phyloP scores from a whole-genome alignment of 2,888 invertebrate species.

The Eulithis testata region DNA sequence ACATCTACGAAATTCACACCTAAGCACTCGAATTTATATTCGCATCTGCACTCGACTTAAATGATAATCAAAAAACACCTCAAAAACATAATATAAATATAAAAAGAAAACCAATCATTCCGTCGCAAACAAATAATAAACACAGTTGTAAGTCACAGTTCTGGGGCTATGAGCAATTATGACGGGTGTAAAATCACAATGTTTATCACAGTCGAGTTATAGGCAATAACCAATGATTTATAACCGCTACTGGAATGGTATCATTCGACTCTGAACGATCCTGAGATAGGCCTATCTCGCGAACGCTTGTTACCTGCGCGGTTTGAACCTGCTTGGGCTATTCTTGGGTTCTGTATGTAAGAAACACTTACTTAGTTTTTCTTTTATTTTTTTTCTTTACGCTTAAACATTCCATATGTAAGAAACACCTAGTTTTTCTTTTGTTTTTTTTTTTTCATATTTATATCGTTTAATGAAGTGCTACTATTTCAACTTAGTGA shows the following conservation, averaged over 20 bases:
- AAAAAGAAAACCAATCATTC: slow-evolving; percentile 2
- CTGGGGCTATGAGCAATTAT: slow-evolving; percentile 28
- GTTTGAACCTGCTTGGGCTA: slow-evolving; percentile 14
- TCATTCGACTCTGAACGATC: slow-evolving; percentile 52
- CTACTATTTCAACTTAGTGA: too few species aligned
- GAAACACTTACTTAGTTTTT: neutral
- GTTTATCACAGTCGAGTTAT: slow-evolving; percentile 69
- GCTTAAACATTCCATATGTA: too few species aligned
- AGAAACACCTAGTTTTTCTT: too few species aligned
- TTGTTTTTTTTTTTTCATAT: too few species aligned
- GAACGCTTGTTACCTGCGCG: slow-evolving; percentile 33
- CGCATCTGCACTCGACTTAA: too few species aligned
- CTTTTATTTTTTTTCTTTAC: too few species aligned
- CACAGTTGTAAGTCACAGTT: slow-evolving; percentile 22
- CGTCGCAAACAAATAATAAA: slow-evolving; percentile 10
- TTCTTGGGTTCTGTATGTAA: neutral
- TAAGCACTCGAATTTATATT: too few species aligned
- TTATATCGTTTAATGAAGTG: too few species aligned
- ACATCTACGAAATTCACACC: too few species aligned
- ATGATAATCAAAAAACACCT: too few species aligned
- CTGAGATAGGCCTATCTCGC: slow-evolving; percentile 59
- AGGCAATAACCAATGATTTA: slow-evolving; percentile 73
- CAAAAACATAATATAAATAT: too few species aligned
- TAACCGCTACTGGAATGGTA: slow-evolving; percentile 57
- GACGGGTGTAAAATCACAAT: slow-evolving; percentile 63